Conservation (phyloP, 2,113 vertebrate species). For the Malurus alboscapulatus region DNA sequence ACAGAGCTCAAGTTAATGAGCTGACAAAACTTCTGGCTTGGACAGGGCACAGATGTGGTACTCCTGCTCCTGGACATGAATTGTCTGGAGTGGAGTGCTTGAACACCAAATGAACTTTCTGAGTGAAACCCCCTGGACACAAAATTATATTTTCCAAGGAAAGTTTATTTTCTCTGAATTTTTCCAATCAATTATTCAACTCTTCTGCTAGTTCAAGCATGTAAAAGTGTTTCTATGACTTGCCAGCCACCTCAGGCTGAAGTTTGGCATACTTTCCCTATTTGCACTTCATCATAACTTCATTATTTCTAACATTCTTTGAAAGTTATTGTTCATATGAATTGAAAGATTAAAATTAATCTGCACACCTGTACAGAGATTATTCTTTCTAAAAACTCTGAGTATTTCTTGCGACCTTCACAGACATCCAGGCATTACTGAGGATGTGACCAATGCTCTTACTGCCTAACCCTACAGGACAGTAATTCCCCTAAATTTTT, state of each 20-base stretch:
- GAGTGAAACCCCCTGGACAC: background rate
- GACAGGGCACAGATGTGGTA: background rate
- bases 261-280: background rate
- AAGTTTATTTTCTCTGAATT: conserved; percentile 19
- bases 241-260: background rate
- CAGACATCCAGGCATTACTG: background rate
- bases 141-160: background rate
- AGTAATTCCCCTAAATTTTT: background rate
- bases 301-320: conserved; percentile 8
- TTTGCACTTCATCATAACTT: conserved; percentile 17
- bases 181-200: background rate
- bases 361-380: background rate
- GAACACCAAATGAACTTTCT: background rate
- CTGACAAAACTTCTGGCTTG: background rate
- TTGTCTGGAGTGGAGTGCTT: background rate
- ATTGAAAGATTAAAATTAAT: background rate
- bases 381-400: background rate
- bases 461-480: background rate
- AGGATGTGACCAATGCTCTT: background rate
- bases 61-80: background rate
- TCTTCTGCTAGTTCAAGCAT: background rate
- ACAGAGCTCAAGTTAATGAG: background rate
- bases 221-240: background rate
- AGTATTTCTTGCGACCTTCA: background rate
- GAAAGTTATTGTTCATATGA: background rate